These are phyloP conservation scores for Eupithecia tripunctaria DNA, from an alignment of 2,888 invertebrate genomes.

Conservation along the genomic window DNA sequence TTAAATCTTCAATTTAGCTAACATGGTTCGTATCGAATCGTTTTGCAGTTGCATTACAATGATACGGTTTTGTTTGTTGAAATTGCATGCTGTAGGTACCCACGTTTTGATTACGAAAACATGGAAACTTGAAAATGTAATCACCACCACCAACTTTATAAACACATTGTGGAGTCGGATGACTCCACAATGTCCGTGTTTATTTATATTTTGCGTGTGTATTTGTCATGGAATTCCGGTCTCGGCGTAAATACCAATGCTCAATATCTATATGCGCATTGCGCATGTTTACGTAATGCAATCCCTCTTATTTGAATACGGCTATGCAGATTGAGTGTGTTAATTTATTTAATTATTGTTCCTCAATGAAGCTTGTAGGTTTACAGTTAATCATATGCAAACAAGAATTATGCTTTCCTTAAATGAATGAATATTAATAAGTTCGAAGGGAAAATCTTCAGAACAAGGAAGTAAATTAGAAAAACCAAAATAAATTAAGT, in stretches of 20 bases:
- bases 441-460: too few species aligned
- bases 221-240: conserved; percentile 14
- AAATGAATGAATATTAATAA: neutral
- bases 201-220: neutral
- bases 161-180: too few species aligned
- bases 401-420: neutral
- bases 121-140: conserved; percentile 12
- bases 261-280: neutral
- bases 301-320: neutral
- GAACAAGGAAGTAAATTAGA: too few species aligned
- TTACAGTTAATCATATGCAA: neutral
- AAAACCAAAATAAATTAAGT: too few species aligned
- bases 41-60: neutral
- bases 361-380: neutral
- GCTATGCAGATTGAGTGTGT: neutral
- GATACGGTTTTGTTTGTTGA: conserved; percentile 3
- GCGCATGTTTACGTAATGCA: neutral
- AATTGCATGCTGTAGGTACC: neutral
- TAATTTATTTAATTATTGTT: neutral
- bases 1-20: neutral
- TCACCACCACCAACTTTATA: too few species aligned
- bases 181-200: neutral
- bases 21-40: neutral
- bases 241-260: neutral
- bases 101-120: conserved; percentile 3